Conservation (phyloP, 2,113 vertebrate genomes). For the Paracanthobrama guichenoti region DNA sequence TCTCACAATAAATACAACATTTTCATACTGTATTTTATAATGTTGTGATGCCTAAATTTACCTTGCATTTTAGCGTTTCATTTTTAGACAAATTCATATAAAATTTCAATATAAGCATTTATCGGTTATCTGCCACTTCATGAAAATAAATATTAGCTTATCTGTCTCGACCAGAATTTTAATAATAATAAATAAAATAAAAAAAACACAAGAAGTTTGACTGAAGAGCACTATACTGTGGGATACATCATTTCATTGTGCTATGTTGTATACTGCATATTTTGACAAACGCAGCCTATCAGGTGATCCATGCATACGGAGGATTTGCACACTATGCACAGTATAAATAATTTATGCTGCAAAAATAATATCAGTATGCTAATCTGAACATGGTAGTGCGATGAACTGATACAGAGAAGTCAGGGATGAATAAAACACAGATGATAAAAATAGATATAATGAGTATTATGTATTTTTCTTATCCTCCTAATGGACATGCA, state of each 20-base stretch:
- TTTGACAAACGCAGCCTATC: too few relatives aligned
- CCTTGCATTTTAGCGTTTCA: not conserved
- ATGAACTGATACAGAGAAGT: too few relatives aligned
- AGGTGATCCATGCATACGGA: too few relatives aligned
- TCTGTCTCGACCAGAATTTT: not conserved
- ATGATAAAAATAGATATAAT: not conserved
- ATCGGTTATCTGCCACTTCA: not conserved
- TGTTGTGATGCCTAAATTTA: not conserved
- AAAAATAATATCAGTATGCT: not conserved
- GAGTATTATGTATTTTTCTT: not conserved
- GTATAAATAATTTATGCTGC: not conserved
- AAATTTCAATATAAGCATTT: not conserved
- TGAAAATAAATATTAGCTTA: not conserved
- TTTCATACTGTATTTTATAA: not conserved
- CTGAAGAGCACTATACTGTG: not conserved
- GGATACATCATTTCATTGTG: not conserved
- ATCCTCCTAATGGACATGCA: not conserved
- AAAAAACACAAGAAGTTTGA: not conserved
- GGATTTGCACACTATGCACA: not conserved
- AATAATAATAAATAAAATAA: not conserved
- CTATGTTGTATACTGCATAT: too few relatives aligned
- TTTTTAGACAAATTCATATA: not conserved
- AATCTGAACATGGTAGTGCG: too few relatives aligned
- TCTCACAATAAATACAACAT: not conserved
- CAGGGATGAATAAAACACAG: too few relatives aligned